phyloP scores from a whole-genome alignment of 2,888 invertebrate genomes.

The Tuberolachnus salignus region DNA sequence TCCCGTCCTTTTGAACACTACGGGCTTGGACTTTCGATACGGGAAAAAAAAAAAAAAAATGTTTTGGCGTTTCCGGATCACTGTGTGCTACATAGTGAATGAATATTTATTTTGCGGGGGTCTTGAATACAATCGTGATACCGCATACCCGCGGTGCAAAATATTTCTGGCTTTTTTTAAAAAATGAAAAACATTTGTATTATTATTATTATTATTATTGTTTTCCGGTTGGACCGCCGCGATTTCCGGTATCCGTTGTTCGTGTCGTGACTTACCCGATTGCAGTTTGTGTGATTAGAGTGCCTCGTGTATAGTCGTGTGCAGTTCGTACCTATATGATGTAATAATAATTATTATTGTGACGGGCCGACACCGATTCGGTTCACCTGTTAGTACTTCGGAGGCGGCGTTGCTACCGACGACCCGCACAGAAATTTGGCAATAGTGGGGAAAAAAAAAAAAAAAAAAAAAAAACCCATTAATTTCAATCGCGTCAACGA shows the following conservation, averaged over 20 bases:
- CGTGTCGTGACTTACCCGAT: background rate
- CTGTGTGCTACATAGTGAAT: too few relatives aligned
- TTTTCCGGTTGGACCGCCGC: too few relatives aligned
- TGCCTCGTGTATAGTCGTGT: background rate
- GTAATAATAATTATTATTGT: background rate
- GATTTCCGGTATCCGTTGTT: background rate
- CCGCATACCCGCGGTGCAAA: background rate
- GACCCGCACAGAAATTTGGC: constrained; percentile 12
- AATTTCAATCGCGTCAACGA: constrained; percentile 34
- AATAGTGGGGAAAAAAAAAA: constrained; percentile 12
- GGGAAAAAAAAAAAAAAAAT: too few relatives aligned
- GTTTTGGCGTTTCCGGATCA: too few relatives aligned
- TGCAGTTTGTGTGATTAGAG: background rate
- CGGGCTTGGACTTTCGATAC: too few relatives aligned
- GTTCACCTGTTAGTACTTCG: background rate
- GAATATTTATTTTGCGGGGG: too few relatives aligned
- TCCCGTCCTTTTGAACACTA: too few relatives aligned
- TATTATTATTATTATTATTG: too few relatives aligned
- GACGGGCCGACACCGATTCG: constrained; percentile 19
- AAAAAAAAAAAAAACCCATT: constrained; percentile 22
- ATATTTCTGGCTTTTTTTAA: too few relatives aligned
- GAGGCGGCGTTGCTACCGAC: background rate
- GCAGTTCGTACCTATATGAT: background rate
- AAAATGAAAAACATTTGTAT: too few relatives aligned
- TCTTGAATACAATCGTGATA: background rate